A percentile compares a stretch with the other conserved stretches of the same genome.
phyloP scores from a whole-genome alignment of 2,888 invertebrate species.

The Nemapogon koenigi region DNA sequence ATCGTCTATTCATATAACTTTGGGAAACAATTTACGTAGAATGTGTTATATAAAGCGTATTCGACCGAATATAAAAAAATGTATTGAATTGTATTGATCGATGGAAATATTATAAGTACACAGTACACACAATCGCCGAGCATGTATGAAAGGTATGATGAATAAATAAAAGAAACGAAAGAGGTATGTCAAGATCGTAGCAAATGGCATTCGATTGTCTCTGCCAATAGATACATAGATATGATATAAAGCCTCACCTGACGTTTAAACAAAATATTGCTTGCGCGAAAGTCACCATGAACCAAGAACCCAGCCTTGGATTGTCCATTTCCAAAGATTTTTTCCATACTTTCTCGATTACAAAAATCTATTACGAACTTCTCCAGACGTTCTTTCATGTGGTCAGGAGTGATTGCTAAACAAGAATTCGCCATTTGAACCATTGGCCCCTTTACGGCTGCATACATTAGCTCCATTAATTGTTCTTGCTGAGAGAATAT shows the following conservation, averaged over 20 bases:
- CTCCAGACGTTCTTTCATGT: conserved; percentile 30
- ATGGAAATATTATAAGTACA: no score
- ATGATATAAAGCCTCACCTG: conserved; percentile 5
- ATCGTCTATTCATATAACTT: no score
- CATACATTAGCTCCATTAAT: conserved; percentile 11
- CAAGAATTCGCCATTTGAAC: conserved; percentile 1
- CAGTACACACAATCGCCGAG: no score
- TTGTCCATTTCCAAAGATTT: conserved; percentile 18
- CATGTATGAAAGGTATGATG: background rate
- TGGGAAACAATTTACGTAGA: no score
- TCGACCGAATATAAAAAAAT: background rate
- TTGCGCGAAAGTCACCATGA: conserved; percentile 27
- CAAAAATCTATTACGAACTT: conserved; percentile 17
- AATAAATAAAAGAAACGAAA: background rate
- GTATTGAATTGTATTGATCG: background rate
- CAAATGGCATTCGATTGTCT: no score
- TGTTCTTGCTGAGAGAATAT: background rate
- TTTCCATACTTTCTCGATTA: conserved; percentile 4
- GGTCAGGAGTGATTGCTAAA: conserved; percentile 9
- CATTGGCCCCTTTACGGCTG: background rate
- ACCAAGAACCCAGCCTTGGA: conserved; percentile 12
- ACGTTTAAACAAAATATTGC: conserved; percentile 23
- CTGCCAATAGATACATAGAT: conserved; percentile 3
- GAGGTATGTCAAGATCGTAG: background rate
- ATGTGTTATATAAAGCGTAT: no score